phyloP scores from a whole-genome alignment of 1,140 invertebrate genomes.

The Brachionus asplanchnoidis region DNA sequence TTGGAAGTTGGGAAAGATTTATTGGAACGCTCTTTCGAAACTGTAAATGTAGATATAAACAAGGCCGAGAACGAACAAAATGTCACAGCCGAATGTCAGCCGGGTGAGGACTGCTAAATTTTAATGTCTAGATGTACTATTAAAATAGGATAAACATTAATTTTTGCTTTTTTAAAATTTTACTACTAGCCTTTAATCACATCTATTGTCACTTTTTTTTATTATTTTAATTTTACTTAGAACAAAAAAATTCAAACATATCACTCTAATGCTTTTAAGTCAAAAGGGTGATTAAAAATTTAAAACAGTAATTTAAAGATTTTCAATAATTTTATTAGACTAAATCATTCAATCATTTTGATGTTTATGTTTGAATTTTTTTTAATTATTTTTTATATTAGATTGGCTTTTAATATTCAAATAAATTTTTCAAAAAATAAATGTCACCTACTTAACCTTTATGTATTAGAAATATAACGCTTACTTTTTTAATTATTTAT shows the following conservation, averaged over 20 bases:
- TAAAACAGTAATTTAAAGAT: not conserved
- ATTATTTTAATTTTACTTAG: not conserved
- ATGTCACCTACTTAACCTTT: not conserved
- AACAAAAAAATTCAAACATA: conserved; percentile 19
- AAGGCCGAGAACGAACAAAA: not conserved
- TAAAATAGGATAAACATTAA: not conserved
- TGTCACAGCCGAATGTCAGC: conserved; percentile 14
- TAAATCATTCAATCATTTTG: not conserved
- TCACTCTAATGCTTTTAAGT: not conserved
- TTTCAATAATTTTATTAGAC: not conserved
- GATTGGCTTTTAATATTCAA: not conserved
- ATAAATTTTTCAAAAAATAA: not conserved
- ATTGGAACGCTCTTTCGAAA: not conserved
- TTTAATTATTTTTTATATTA: not conserved
- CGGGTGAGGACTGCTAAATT: conserved; percentile 41
- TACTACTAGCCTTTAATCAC: not conserved
- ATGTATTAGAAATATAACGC: not conserved
- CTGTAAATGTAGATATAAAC: conserved; percentile 7
- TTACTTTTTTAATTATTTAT: not conserved
- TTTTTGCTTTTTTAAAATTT: not conserved
- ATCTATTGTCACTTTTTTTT: not conserved
- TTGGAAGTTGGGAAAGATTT: conserved; percentile 2
- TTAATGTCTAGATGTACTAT: conserved; percentile 33
- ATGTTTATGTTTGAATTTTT: conserved; percentile 29
- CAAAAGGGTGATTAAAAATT: not conserved